Evolutionary conservation across 2,888 invertebrate species (phyloP).

Genomic region (Nephrotoma guestfalica): DNA sequence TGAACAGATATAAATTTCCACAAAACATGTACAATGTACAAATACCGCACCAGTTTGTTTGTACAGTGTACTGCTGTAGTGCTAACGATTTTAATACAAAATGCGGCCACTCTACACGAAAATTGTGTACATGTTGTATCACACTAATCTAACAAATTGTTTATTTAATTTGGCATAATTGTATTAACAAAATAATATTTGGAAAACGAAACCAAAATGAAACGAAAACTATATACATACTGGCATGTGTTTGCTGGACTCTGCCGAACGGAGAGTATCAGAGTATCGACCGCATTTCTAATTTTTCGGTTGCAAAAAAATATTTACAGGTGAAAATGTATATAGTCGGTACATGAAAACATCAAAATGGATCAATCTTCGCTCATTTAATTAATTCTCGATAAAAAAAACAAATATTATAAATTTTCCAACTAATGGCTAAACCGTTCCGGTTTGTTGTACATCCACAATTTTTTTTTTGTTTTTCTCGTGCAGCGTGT

Average conservation of each 20-base stretch:
- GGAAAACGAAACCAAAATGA: neutral
- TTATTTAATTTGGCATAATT: neutral
- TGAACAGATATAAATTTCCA: neutral
- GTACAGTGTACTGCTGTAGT: neutral
- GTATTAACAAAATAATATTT: neutral
- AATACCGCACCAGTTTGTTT: neutral
- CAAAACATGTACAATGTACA: neutral
- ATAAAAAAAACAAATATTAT: neutral
- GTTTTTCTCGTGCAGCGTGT: neutral
- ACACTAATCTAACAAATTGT: neutral
- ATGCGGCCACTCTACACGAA: too few relatives aligned
- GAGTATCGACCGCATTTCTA: too few relatives aligned
- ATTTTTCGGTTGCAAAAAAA: neutral
- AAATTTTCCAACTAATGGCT: neutral
- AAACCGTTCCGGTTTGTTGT: neutral
- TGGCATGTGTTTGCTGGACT: neutral
- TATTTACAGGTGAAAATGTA: neutral
- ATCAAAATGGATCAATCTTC: neutral
- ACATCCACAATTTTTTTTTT: neutral
- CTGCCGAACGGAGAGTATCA: neutral
- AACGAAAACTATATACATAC: too few relatives aligned
- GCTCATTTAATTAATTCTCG: neutral
- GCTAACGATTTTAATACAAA: too few relatives aligned
- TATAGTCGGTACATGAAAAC: neutral
- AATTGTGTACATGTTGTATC: neutral